phyloP scores from a whole-genome alignment of 2,888 invertebrate genomes.

The Volucella inflata region DNA sequence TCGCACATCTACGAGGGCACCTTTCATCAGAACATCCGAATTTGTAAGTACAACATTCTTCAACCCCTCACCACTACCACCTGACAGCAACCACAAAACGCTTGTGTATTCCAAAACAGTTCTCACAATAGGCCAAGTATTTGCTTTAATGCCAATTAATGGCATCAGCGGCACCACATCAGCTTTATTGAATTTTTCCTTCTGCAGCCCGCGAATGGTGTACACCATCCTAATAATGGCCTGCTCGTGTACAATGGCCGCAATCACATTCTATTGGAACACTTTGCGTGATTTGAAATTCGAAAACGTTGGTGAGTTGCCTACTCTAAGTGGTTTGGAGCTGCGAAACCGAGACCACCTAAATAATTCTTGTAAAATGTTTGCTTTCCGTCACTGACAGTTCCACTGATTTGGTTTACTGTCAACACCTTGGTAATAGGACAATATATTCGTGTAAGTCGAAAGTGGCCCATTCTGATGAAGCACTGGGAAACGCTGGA shows the following conservation, averaged over 20 bases:
- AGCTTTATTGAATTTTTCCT: slow-evolving; percentile 76
- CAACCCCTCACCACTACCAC: not conserved
- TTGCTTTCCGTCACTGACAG: slow-evolving; percentile 40
- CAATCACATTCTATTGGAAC: slow-evolving; percentile 66
- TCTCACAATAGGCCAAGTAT: slow-evolving; percentile 84
- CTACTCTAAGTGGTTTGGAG: too few relatives aligned
- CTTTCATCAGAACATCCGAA: slow-evolving; percentile 66
- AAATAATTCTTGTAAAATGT: slow-evolving; percentile 12
- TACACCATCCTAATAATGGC: slow-evolving; percentile 58
- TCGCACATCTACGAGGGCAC: slow-evolving; percentile 60
- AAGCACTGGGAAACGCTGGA: slow-evolving; percentile 83
- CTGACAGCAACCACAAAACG: not conserved
- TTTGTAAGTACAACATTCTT: slow-evolving; percentile 54
- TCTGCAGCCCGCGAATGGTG: slow-evolving; percentile 45
- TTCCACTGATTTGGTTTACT: slow-evolving; percentile 76
- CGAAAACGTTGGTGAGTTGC: slow-evolving; percentile 63
- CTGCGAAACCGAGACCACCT: not conserved
- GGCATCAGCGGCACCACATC: slow-evolving; percentile 82
- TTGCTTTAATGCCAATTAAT: slow-evolving; percentile 84
- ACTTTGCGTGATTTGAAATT: slow-evolving; percentile 66
- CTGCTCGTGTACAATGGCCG: slow-evolving; percentile 53
- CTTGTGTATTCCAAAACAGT: slow-evolving; percentile 76
- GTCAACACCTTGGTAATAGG: slow-evolving; percentile 72
- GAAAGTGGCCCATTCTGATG: slow-evolving; percentile 84
- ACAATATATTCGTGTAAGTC: slow-evolving; percentile 83